These are phyloP conservation scores for Emberiza fucata DNA, from an alignment of 2,113 vertebrate species.

Conservation along the genomic window DNA sequence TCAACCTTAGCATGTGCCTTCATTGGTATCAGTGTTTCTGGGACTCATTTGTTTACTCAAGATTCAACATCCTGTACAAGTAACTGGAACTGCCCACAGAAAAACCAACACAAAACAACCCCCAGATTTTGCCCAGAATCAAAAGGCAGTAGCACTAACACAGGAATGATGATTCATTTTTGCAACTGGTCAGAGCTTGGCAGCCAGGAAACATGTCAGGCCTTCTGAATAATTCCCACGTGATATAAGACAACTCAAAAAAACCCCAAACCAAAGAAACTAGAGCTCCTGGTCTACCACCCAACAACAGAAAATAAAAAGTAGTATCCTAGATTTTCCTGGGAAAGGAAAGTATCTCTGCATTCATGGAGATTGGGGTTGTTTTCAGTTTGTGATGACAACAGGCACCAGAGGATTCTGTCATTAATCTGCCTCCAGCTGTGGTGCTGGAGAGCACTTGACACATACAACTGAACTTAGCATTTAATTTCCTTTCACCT, in stretches of 20 bases:
- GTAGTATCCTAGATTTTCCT: not conserved
- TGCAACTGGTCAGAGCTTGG: not conserved
- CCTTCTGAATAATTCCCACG: not conserved
- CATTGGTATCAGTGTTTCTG: not conserved
- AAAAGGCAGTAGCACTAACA: not conserved
- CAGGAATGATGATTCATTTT: not conserved
- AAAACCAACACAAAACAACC: not conserved
- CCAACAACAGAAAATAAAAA: not conserved
- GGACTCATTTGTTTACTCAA: not conserved
- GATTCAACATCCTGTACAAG: not conserved
- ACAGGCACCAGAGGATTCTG: not conserved
- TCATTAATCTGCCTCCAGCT: not conserved
- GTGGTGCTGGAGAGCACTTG: not conserved
- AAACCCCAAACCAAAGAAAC: not conserved
- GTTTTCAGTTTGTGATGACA: not conserved
- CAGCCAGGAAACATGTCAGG: not conserved
- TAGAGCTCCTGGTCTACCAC: not conserved
- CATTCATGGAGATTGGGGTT: rapidly evolving
- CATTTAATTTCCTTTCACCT: slow-evolving; percentile 8
- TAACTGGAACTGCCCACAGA: not conserved
- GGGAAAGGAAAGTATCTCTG: no score
- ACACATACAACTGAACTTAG: not conserved
- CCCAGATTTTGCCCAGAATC: not conserved
- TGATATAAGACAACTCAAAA: not conserved
- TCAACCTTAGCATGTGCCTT: not conserved